Conservation (phyloP, 2,113 vertebrate genomes). For the Cricetomys ansorgei region DNA sequence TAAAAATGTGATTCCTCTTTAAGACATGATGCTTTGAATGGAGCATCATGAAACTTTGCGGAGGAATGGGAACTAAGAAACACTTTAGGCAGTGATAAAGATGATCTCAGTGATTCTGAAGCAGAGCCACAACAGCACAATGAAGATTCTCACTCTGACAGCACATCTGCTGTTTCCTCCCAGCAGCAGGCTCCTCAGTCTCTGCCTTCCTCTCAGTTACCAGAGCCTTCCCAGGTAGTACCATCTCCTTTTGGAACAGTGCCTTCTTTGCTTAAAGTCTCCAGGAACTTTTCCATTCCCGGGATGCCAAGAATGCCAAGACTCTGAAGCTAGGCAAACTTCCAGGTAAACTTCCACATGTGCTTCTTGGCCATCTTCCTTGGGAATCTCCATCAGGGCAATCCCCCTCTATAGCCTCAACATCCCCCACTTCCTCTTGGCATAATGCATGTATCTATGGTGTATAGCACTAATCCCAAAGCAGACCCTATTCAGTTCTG, state of each 20-base stretch:
- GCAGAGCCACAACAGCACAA: slow-evolving; percentile 90
- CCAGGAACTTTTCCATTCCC: neutral
- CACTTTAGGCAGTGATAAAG: slow-evolving; percentile 85
- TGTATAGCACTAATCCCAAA: neutral
- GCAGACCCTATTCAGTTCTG: neutral
- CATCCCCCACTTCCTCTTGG: neutral
- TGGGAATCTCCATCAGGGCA: too few relatives aligned
- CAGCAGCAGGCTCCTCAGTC: slow-evolving; percentile 84
- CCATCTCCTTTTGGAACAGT: slow-evolving; percentile 87
- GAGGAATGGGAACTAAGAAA: slow-evolving; percentile 91
- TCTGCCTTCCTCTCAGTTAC: slow-evolving; percentile 88
- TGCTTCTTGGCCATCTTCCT: neutral
- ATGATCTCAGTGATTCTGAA: slow-evolving; percentile 92
- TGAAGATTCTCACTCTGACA: slow-evolving; percentile 83
- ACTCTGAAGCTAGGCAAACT: slow-evolving; percentile 82
- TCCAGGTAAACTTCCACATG: slow-evolving; percentile 90
- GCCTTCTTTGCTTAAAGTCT: neutral
- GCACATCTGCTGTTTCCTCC: slow-evolving; percentile 77
- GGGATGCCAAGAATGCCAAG: neutral
- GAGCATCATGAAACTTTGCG: slow-evolving; percentile 94
- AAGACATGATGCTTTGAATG: neutral
- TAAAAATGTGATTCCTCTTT: neutral
- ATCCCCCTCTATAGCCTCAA: neutral
- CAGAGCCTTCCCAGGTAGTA: slow-evolving; percentile 90
- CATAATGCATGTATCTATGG: neutral